A percentile compares a stretch with the other conserved stretches of the same genome.
Evolutionary conservation across 2,888 invertebrate species (phyloP).

Genomic region (Chirona hameri): DNA sequence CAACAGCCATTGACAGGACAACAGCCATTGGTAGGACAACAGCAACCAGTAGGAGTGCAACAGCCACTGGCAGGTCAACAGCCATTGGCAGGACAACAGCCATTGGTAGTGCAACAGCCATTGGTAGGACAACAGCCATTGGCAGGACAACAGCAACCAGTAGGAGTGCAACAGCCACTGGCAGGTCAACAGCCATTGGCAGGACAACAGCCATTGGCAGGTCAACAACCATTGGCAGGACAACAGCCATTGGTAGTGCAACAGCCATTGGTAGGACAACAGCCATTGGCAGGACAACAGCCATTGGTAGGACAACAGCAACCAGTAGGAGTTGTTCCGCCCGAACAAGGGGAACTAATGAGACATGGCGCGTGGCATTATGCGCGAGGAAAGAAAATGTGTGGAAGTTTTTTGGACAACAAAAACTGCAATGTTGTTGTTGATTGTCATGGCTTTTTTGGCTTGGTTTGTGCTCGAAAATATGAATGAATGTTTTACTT

Average conservation of each 20-base stretch:
- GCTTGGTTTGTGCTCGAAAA: too few species aligned
- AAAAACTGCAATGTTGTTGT: too few species aligned
- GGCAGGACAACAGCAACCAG: neutral
- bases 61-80: neutral
- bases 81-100: neutral
- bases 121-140: neutral
- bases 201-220: neutral
- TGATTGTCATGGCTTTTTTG: too few species aligned
- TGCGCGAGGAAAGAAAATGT: too few species aligned
- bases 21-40: neutral
- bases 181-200: too few species aligned
- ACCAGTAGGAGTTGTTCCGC: neutral
- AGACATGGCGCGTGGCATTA: too few species aligned
- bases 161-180: too few species aligned
- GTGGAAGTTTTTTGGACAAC: too few species aligned
- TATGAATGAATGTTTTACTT: too few species aligned
- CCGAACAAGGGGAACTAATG: too few species aligned
- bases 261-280: neutral
- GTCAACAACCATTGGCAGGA: neutral
- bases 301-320: neutral
- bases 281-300: neutral
- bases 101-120: neutral
- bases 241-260: neutral
- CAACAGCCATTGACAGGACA: neutral
- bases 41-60: neutral